These are phyloP conservation scores for Leptinotarsa rubiginosa DNA, from an alignment of 2,888 invertebrate genomes.

Conservation along the genomic window DNA sequence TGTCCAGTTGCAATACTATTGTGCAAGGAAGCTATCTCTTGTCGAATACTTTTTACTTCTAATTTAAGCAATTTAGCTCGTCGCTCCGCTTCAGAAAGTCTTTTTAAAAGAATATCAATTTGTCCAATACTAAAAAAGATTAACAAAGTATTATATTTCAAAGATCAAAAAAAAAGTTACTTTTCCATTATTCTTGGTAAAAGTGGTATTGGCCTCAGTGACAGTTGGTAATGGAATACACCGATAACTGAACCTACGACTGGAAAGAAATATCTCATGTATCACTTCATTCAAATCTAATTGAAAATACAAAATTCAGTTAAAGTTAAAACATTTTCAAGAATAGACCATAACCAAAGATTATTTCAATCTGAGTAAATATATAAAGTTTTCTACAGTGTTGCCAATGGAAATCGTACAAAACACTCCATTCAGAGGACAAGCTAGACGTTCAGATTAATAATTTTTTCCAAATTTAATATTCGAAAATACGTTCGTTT, in stretches of 20 bases:
- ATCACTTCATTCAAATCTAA: background rate
- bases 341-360: no score
- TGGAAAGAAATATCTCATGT: background rate
- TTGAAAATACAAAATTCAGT: no score
- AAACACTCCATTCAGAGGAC: no score
- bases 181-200: background rate
- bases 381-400: no score
- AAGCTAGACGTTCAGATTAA: no score
- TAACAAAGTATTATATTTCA: background rate
- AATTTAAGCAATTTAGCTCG: constrained; percentile 44
- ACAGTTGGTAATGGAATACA: background rate
- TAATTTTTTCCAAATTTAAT: no score
- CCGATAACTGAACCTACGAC: background rate
- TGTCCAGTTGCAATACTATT: constrained; percentile 8
- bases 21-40: constrained; percentile 43
- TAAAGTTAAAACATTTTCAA: no score
- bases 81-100: constrained; percentile 49
- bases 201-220: background rate
- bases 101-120: constrained; percentile 32
- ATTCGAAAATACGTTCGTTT: no score
- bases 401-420: no score
- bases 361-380: no score
- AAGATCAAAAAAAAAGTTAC: background rate
- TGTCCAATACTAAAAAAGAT: constrained; percentile 31
- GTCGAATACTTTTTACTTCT: constrained; percentile 48